Conservation (phyloP, 2,888 invertebrate species). For the Drosophila kuntzei region DNA sequence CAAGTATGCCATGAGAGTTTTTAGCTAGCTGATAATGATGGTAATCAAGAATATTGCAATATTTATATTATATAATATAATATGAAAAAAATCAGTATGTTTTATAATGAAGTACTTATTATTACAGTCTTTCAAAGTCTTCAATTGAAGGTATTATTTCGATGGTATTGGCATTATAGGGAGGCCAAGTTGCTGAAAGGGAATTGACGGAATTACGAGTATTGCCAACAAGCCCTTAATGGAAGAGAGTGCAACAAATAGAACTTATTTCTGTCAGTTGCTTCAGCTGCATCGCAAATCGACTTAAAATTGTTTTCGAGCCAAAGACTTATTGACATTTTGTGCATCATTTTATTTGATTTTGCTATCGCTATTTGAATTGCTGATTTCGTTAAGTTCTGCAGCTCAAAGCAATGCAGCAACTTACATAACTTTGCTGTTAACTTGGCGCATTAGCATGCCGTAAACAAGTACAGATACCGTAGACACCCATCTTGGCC, state of each 20-base stretch:
- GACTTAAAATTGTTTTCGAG: slow-evolving; percentile 79
- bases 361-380: slow-evolving; percentile 34
- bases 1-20: neutral
- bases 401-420: slow-evolving; percentile 11
- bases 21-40: too few relatives aligned
- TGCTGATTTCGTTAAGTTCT: slow-evolving; percentile 19
- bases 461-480: slow-evolving; percentile 48
- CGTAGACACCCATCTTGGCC: neutral
- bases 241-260: slow-evolving; percentile 42
- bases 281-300: slow-evolving; percentile 55
- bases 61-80: too few relatives aligned
- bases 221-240: slow-evolving; percentile 48
- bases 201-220: neutral
- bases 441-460: slow-evolving; percentile 60
- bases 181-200: neutral
- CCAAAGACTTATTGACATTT: slow-evolving; percentile 46
- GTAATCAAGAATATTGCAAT: too few relatives aligned
- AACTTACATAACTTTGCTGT: slow-evolving; percentile 40
- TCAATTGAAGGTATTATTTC: neutral
- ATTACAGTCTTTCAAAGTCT: neutral
- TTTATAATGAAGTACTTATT: neutral
- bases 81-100: too few relatives aligned
- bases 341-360: slow-evolving; percentile 55
- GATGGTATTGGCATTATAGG: neutral
- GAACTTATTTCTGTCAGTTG: slow-evolving; percentile 41